phyloP scores from a whole-genome alignment of 2,888 invertebrate species.

The Synergus laeviventris region DNA sequence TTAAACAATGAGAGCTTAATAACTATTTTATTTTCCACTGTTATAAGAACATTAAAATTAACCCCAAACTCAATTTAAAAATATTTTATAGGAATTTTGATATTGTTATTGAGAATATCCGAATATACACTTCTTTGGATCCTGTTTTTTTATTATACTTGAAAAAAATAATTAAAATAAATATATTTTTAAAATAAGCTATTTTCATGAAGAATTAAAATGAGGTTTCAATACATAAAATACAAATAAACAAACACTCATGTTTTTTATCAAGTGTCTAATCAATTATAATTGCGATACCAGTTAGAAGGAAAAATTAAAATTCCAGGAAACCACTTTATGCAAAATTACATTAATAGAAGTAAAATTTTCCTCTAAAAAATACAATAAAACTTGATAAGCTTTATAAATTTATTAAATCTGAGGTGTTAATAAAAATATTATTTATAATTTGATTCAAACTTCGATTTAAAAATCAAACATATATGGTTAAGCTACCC shows the following conservation, averaged over 20 bases:
- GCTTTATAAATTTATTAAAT: not conserved
- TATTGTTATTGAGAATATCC: not conserved
- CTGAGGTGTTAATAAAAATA: not conserved
- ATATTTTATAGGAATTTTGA: not conserved
- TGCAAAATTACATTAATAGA: not conserved
- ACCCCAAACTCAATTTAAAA: not conserved
- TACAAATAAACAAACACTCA: not conserved
- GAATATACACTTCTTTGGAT: not conserved
- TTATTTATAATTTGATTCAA: not conserved
- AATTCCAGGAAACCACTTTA: not conserved
- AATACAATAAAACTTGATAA: not conserved
- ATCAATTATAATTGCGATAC: not conserved
- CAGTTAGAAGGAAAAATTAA: not conserved
- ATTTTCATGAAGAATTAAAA: not conserved
- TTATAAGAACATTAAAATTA: not conserved
- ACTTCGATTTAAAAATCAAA: not conserved
- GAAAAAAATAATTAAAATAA: too few relatives aligned
- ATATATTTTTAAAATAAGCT: too few relatives aligned
- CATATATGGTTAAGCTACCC: not conserved
- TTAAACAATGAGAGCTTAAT: not conserved
- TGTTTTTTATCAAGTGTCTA: not conserved
- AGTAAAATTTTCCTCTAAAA: not conserved
- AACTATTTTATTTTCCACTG: not conserved
- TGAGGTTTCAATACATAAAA: not conserved
- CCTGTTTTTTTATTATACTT: too few relatives aligned